Conservation (phyloP, 2,113 vertebrate species). For the Haliaeetus leucogaster region DNA sequence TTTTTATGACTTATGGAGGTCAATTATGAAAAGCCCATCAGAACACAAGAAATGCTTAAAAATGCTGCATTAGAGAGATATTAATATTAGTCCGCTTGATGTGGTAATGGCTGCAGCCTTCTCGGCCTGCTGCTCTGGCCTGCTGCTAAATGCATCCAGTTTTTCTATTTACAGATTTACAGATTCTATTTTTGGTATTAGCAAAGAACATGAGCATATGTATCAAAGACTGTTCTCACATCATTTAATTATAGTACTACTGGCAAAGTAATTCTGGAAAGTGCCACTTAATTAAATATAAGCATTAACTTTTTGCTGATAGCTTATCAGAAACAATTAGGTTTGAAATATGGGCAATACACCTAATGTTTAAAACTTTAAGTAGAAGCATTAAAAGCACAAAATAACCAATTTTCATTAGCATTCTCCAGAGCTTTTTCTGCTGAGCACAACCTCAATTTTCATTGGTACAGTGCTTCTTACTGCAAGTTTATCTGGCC, state of each 20-base stretch:
- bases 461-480: accelerated
- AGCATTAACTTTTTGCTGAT: conserved; percentile 17
- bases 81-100: conserved; percentile 17
- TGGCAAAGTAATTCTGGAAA: conserved; percentile 37
- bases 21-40: conserved; percentile 43
- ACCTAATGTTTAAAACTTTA: background rate
- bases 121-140: background rate
- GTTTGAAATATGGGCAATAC: background rate
- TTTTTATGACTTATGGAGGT: conserved; percentile 46
- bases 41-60: conserved; percentile 42
- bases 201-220: conserved; percentile 15
- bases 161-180: conserved; percentile 43
- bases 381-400: background rate
- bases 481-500: background rate
- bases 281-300: conserved; percentile 58
- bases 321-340: conserved; percentile 54
- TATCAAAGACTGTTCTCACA: background rate
- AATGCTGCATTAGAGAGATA: conserved; percentile 48
- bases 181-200: conserved; percentile 36
- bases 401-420: conserved; percentile 15
- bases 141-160: conserved; percentile 5
- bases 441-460: background rate
- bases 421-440: background rate
- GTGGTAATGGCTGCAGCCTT: conserved; percentile 31
- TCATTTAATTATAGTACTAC: background rate